Conservation (phyloP, 2,888 invertebrate species). For the Frankliniella fusca region DNA sequence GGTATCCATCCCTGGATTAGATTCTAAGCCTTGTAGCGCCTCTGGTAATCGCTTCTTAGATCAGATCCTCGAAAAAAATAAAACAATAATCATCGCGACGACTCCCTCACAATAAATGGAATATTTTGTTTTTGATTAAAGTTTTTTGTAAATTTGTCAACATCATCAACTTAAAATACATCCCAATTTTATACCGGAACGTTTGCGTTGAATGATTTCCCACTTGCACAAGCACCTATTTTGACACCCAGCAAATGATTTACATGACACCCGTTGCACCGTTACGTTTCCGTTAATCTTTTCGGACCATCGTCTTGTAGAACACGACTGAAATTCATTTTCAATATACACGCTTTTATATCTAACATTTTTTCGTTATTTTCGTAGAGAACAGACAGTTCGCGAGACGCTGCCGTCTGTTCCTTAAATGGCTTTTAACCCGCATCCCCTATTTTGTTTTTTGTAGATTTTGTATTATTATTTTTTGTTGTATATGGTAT, state of each 20-base stretch:
- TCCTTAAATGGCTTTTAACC: background rate
- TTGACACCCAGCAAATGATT: no score
- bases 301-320: background rate
- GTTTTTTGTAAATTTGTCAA: background rate
- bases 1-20: constrained; percentile 18
- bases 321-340: background rate
- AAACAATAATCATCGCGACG: background rate
- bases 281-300: no score
- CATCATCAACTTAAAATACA: background rate
- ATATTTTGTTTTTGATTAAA: background rate
- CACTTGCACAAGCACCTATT: background rate
- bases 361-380: background rate
- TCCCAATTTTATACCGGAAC: background rate
- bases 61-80: background rate
- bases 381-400: background rate
- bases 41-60: constrained; percentile 1
- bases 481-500: constrained; percentile 4
- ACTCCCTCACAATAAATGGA: background rate
- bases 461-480: background rate
- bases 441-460: background rate
- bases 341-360: background rate
- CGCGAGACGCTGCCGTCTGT: background rate
- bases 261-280: no score
- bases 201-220: background rate
- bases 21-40: constrained; percentile 10